Conservation (phyloP, 2,888 invertebrate species). For the Parnassius glacialis region DNA sequence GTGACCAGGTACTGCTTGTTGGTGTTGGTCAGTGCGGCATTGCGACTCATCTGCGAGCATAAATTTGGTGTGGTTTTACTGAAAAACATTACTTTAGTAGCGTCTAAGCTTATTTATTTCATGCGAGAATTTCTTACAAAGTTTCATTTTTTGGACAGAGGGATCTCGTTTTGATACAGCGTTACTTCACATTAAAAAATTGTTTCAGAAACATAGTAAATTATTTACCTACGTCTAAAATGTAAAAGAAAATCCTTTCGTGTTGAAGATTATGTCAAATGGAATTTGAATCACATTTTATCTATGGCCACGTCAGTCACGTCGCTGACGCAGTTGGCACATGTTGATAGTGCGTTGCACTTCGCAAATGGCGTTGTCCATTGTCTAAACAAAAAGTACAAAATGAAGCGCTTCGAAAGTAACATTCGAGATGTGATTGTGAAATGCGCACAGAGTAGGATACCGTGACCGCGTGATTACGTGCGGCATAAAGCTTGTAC, state of each 20-base stretch:
- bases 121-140: no score
- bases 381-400: slow-evolving; percentile 26
- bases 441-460: slow-evolving; percentile 57
- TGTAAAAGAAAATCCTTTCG: not conserved
- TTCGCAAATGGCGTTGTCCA: slow-evolving; percentile 29
- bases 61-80: no score
- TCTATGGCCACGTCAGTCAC: slow-evolving; percentile 43
- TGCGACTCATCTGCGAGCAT: no score
- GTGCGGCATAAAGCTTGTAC: slow-evolving; percentile 57
- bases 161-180: no score
- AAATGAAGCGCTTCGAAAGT: slow-evolving; percentile 22
- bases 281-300: slow-evolving; percentile 24
- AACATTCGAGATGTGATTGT: slow-evolving; percentile 48
- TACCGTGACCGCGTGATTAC: slow-evolving; percentile 64
- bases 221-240: no score
- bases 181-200: no score
- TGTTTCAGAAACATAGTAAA: no score
- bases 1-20: no score
- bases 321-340: slow-evolving; percentile 69
- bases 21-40: no score
- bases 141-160: no score
- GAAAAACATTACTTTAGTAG: no score
- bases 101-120: no score
- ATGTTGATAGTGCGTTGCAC: slow-evolving; percentile 47
- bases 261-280: slow-evolving; percentile 11